A percentile compares a stretch with the other conserved stretches of the same genome.
phyloP scores from a whole-genome alignment of 2,113 vertebrate genomes.

The Petaurus breviceps region DNA sequence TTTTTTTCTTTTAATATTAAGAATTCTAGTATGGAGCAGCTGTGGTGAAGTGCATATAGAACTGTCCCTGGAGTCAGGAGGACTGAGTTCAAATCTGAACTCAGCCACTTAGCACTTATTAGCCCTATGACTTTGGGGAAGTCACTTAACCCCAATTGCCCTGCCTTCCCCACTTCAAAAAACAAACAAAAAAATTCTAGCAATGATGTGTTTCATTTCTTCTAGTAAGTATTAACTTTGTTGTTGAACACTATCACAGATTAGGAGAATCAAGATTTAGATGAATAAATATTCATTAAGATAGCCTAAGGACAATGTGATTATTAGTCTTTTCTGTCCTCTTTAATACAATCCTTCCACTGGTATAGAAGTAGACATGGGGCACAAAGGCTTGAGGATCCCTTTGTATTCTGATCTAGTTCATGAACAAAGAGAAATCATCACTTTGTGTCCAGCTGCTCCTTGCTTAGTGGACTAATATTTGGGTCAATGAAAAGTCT shows the following conservation, averaged over 20 bases:
- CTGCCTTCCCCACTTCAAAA: too few relatives aligned
- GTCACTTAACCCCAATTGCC: too few relatives aligned
- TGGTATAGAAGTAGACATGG: background rate
- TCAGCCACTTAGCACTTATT: too few relatives aligned
- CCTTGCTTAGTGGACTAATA: background rate
- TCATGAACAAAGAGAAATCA: background rate
- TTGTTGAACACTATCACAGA: background rate
- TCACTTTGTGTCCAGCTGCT: background rate
- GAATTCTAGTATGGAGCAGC: background rate
- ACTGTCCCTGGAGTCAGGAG: too few relatives aligned
- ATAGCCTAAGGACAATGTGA: background rate
- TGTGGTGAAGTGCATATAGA: too few relatives aligned
- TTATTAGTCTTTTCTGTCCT: background rate
- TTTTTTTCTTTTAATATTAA: background rate
- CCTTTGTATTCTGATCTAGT: background rate
- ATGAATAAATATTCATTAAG: background rate
- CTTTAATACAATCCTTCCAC: background rate
- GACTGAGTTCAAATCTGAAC: too few relatives aligned
- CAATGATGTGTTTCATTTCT: background rate
- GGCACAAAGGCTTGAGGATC: background rate
- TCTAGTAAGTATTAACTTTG: background rate
- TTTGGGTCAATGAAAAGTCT: background rate
- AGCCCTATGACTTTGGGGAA: too few relatives aligned
- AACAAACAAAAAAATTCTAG: too few relatives aligned
- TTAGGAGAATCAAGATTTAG: background rate